phyloP scores from a whole-genome alignment of 2,888 invertebrate genomes.

The Heliothis peltigera region DNA sequence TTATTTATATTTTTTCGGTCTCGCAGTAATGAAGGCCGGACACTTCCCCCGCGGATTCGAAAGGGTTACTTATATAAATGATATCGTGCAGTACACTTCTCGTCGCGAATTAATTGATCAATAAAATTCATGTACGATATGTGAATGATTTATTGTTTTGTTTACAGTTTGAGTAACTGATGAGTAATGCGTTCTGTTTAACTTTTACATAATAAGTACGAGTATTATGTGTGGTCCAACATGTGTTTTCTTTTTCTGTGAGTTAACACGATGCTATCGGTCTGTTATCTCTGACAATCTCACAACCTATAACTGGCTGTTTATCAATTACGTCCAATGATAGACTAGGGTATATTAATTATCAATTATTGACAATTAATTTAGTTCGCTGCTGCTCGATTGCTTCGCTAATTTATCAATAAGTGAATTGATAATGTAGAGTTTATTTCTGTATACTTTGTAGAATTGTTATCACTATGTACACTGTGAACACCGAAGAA shows the following conservation, averaged over 20 bases:
- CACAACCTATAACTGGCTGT: constrained; percentile 3
- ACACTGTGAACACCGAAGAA: not conserved
- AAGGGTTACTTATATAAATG: constrained; percentile 51
- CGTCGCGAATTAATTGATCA: constrained; percentile 60
- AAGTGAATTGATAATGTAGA: constrained; percentile 6
- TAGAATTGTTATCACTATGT: too few species aligned
- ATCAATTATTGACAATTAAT: constrained; percentile 46
- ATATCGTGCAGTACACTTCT: constrained; percentile 36
- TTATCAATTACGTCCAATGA: constrained; percentile 47
- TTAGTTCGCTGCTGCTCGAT: constrained; percentile 7
- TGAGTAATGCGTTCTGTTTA: constrained; percentile 51
- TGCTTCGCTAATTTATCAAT: constrained; percentile 17
- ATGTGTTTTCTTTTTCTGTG: constrained; percentile 28
- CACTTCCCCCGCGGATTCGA: constrained; percentile 38
- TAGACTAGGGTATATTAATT: constrained; percentile 34
- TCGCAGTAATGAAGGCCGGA: constrained; percentile 25
- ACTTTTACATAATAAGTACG: constrained; percentile 45
- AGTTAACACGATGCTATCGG: constrained; percentile 17
- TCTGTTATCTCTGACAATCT: constrained; percentile 39
- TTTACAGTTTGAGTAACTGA: constrained; percentile 56
- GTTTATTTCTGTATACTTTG: constrained; percentile 11
- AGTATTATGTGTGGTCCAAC: constrained; percentile 27
- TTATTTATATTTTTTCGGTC: constrained; percentile 21
- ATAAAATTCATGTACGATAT: constrained; percentile 52
- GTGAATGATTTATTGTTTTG: constrained; percentile 66